phyloP scores from a whole-genome alignment of 2,113 vertebrate genomes.

The Eclectus roratus region DNA sequence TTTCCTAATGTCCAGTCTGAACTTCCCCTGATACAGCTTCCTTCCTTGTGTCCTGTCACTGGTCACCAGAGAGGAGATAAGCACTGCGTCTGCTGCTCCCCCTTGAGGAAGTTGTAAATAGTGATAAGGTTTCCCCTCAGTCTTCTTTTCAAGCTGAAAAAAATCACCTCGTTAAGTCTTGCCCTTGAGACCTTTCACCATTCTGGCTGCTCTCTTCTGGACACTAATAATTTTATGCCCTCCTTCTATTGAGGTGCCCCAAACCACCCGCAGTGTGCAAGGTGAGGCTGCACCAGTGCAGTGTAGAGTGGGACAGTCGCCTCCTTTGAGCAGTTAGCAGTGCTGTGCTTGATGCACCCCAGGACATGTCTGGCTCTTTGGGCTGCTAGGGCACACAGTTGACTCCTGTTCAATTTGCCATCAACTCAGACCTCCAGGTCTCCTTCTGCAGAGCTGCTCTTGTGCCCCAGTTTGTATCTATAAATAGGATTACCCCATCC shows the following conservation, averaged over 20 bases:
- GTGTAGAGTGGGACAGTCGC: fast-evolving
- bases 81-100: fast-evolving
- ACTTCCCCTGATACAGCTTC: not conserved
- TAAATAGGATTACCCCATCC: not conserved
- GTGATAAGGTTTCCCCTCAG: not conserved
- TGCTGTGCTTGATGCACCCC: not conserved
- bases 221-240: not conserved
- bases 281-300: not conserved
- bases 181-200: not conserved
- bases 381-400: not conserved
- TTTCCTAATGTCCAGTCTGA: not conserved
- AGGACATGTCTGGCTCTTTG: not conserved
- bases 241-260: not conserved
- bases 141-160: not conserved
- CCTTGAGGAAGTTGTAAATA: not conserved
- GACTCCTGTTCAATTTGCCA: not conserved
- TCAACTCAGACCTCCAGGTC: not conserved
- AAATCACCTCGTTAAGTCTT: not conserved
- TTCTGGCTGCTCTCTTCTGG: not conserved
- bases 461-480: fast-evolving
- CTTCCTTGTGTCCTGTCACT: not conserved
- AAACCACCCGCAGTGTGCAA: fast-evolving
- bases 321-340: fast-evolving
- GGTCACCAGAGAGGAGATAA: not conserved
- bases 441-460: not conserved